These are phyloP conservation scores for Scortum barcoo DNA, from an alignment of 2,113 vertebrate genomes.

Conservation along the genomic window DNA sequence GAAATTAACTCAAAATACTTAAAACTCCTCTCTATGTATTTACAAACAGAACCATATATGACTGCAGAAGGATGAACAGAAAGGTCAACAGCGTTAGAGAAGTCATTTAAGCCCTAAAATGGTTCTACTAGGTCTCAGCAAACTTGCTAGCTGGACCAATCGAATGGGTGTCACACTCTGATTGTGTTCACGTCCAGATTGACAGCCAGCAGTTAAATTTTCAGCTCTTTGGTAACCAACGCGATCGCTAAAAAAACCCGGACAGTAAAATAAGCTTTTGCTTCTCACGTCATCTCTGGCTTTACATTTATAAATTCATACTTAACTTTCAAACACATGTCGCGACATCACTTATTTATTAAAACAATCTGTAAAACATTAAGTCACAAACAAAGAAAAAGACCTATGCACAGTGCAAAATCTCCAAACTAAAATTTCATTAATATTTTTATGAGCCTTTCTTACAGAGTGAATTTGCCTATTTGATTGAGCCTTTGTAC, in stretches of 20 bases:
- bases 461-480: conserved; percentile 51
- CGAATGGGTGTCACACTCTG: conserved; percentile 19
- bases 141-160: conserved; percentile 31
- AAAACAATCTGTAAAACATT: conserved; percentile 82
- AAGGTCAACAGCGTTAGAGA: conserved; percentile 80
- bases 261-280: conserved; percentile 69
- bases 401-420: conserved; percentile 78
- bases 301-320: conserved; percentile 70
- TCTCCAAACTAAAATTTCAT: conserved; percentile 70
- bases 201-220: conserved; percentile 75
- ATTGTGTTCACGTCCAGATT: conserved; percentile 59
- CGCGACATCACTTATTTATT: conserved; percentile 62
- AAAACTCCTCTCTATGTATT: conserved; percentile 86
- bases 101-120: conserved; percentile 79
- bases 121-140: conserved; percentile 71
- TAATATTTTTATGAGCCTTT: conserved; percentile 57
- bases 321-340: conserved; percentile 70
- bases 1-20: conserved; percentile 87
- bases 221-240: conserved; percentile 84
- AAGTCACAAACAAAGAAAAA: conserved; percentile 63
- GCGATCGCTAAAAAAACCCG: conserved; percentile 79
- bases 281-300: conserved; percentile 71
- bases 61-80: conserved; percentile 84
- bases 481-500: conserved; percentile 43
- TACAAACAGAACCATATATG: conserved; percentile 89